Evolutionary conservation across 35 echinoderm and acorn worm genomes (phyloP).

Genomic region (Apostichopus parvimensis): DNA sequence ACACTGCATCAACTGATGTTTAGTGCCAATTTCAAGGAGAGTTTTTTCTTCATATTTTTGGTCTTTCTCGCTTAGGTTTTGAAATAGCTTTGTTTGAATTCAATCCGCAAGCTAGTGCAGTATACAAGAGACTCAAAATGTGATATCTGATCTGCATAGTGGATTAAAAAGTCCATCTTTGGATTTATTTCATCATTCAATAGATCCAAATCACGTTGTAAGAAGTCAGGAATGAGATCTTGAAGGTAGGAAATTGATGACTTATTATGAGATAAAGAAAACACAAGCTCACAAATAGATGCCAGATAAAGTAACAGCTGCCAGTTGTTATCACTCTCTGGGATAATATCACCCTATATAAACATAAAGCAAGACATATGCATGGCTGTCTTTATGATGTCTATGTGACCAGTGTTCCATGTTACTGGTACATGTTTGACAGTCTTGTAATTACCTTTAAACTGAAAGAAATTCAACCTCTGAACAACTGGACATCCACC

Average conservation of each 20-base stretch:
- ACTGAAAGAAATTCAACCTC: neutral
- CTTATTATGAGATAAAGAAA: neutral
- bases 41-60: conserved; percentile 29
- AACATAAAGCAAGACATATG: neutral
- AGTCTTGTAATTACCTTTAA: neutral
- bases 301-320: neutral
- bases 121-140: neutral
- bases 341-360: neutral
- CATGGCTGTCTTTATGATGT: neutral
- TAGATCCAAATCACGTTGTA: neutral
- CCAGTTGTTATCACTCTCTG: conserved; percentile 10
- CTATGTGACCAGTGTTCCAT: neutral
- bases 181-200: neutral
- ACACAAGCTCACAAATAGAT: conserved; percentile 1
- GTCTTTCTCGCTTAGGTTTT: conserved; percentile 29
- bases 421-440: neutral
- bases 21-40: conserved; percentile 17
- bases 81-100: conserved; percentile 13
- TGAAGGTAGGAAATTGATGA: neutral
- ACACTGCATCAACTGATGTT: conserved; percentile 31
- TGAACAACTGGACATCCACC: neutral
- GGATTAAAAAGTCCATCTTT: neutral
- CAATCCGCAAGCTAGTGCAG: conserved; percentile 4
- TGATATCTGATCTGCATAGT: neutral
- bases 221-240: neutral